Percentiles rank a stretch among this genome's conserved stretches.
Conservation (phyloP, 2,797 vertebrate genomes). For the Peromyscus nudipes region DNA sequence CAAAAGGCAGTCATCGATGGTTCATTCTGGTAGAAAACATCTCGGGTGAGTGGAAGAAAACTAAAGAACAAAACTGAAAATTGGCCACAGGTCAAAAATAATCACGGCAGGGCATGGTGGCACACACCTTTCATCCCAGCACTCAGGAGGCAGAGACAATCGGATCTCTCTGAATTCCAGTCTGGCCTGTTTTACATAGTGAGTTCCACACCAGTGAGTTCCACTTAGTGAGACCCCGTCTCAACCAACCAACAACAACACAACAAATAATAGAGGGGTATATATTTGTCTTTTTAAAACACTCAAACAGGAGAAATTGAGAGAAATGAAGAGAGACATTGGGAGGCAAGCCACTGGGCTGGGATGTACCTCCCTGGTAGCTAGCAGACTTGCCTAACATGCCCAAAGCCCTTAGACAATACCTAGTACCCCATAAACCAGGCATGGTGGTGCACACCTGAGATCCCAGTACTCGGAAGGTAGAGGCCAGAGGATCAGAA, state of each 20-base stretch:
- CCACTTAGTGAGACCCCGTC: too few species aligned
- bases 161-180: background rate
- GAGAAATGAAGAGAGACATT: background rate
- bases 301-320: background rate
- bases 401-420: background rate
- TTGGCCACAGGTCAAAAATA: background rate
- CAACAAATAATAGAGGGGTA: background rate
- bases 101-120: background rate
- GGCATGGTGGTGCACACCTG: background rate
- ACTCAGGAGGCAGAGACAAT: too few species aligned
- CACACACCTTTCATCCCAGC: background rate
- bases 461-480: background rate
- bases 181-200: background rate
- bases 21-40: background rate
- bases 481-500: background rate
- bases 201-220: background rate
- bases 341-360: background rate
- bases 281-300: conserved; percentile 18
- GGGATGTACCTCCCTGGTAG: background rate
- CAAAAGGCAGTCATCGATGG: conserved; percentile 8
- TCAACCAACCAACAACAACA: background rate
- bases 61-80: conserved; percentile 33
- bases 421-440: background rate
- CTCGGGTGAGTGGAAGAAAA: background rate
- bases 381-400: background rate